Evolutionary conservation across 1,140 invertebrate genomes (phyloP).

Genomic region (Globodera rostochiensis): DNA sequence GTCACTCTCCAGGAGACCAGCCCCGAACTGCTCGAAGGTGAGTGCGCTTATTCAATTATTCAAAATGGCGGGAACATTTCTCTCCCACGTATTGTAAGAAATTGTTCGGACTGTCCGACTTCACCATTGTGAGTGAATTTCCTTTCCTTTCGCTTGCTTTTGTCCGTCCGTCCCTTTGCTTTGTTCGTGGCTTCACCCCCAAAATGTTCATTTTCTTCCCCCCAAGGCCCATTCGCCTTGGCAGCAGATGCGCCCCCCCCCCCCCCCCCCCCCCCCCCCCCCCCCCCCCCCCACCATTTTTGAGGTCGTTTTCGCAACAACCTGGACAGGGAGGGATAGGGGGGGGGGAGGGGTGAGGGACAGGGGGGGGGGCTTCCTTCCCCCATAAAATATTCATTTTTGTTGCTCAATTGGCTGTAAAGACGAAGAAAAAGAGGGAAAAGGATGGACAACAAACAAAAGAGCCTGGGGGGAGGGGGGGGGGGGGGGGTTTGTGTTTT

Average conservation of each 20-base stretch:
- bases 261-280: not conserved
- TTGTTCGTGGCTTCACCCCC: not conserved
- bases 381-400: slow-evolving; percentile 18
- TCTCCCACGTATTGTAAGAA: not conserved
- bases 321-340: not conserved
- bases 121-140: not conserved
- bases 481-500: no score
- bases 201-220: not conserved
- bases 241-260: not conserved
- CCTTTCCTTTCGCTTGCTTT: slow-evolving; percentile 1
- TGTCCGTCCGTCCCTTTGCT: slow-evolving; percentile 5
- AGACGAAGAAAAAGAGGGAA: not conserved
- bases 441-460: not conserved
- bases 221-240: not conserved
- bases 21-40: slow-evolving; percentile 17
- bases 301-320: not conserved
- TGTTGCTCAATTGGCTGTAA: slow-evolving; percentile 12
- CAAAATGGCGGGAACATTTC: not conserved
- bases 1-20: not conserved
- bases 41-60: not conserved
- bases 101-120: slow-evolving; percentile 1
- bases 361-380: not conserved
- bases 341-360: no score
- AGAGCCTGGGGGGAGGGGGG: not conserved
- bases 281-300: not conserved